These are phyloP conservation scores for Circaetus cinerascens DNA, from an alignment of 2,113 vertebrate genomes.

Conservation along the genomic window DNA sequence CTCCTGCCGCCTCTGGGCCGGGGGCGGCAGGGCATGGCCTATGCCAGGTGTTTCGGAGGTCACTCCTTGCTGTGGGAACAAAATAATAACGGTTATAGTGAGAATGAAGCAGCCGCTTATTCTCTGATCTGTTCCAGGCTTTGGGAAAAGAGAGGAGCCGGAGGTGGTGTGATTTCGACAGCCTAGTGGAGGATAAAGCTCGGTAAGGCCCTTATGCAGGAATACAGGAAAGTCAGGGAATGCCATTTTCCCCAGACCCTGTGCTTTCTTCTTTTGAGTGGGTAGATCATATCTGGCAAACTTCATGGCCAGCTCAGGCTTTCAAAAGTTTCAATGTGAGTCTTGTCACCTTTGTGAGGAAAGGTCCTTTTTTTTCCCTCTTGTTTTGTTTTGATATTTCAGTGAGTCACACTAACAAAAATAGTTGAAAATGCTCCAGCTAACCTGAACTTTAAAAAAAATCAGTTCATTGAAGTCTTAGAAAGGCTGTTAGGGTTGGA, in stretches of 20 bases:
- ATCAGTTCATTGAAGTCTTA: not conserved
- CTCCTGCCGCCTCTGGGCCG: accelerated
- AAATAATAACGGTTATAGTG: not conserved
- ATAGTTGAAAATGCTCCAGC: not conserved
- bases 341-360: accelerated
- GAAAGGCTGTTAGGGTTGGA: not conserved
- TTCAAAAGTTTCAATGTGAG: not conserved
- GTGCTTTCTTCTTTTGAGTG: not conserved
- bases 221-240: not conserved
- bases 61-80: accelerated
- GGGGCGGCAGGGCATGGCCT: accelerated
- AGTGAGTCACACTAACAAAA: not conserved
- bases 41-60: accelerated
- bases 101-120: accelerated
- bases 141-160: not conserved
- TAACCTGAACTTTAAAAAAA: not conserved
- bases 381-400: not conserved
- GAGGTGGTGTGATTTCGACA: accelerated
- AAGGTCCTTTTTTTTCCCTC: not conserved
- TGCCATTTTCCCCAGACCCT: accelerated
- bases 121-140: not conserved
- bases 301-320: not conserved
- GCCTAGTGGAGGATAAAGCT: accelerated
- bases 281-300: not conserved
- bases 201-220: accelerated